Conservation (phyloP, 2,888 invertebrate genomes). For the Perizoma affinitatum region DNA sequence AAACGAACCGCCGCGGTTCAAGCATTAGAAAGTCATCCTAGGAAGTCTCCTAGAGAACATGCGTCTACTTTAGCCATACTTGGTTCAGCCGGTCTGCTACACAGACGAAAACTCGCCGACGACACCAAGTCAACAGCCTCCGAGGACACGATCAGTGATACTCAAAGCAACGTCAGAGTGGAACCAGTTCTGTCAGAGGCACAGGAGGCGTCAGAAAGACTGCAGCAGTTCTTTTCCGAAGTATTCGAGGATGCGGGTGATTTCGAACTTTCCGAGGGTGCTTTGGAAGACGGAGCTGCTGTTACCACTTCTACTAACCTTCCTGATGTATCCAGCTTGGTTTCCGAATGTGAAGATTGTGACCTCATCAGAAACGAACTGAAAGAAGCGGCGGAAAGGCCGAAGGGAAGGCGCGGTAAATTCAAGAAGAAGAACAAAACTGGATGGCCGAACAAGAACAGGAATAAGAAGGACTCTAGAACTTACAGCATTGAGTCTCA, state of each 20-base stretch:
- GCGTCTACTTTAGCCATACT: slow-evolving; percentile 94
- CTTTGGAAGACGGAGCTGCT: slow-evolving; percentile 62
- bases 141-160: slow-evolving; percentile 72
- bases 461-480: slow-evolving; percentile 64
- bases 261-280: slow-evolving; percentile 76
- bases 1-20: slow-evolving; percentile 62
- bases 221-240: slow-evolving; percentile 73
- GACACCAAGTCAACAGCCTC: slow-evolving; percentile 77
- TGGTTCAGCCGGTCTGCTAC: slow-evolving; percentile 84
- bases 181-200: slow-evolving; percentile 63
- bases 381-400: slow-evolving; percentile 51
- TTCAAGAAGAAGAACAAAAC: slow-evolving; percentile 90
- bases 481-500: slow-evolving; percentile 57
- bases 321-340: slow-evolving; percentile 74
- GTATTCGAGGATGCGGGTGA: slow-evolving; percentile 76
- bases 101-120: slow-evolving; percentile 76
- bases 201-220: slow-evolving; percentile 68
- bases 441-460: slow-evolving; percentile 89
- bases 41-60: slow-evolving; percentile 94
- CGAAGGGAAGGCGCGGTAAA: slow-evolving; percentile 71
- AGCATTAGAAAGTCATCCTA: slow-evolving; percentile 84
- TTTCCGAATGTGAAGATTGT: slow-evolving; percentile 74
- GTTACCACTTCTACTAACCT: slow-evolving; percentile 63
- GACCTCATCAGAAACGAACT: slow-evolving; percentile 72
- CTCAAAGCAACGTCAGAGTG: slow-evolving; percentile 58